phyloP scores from a whole-genome alignment of 2,888 invertebrate genomes.

The Choreutis nemorana region DNA sequence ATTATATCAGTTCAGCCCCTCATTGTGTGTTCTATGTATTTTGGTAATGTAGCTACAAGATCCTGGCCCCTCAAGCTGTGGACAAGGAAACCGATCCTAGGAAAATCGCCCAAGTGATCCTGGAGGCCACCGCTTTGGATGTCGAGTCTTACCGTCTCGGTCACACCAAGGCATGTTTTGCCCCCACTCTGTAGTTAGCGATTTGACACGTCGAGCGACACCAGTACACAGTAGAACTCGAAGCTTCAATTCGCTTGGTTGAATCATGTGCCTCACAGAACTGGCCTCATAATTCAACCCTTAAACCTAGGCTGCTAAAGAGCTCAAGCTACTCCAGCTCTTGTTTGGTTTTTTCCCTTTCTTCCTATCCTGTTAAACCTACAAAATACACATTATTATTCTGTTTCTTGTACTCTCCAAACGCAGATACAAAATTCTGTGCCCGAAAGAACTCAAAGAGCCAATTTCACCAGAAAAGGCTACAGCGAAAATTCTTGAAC shows the following conservation, averaged over 20 bases:
- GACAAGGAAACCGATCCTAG: slow-evolving; percentile 79
- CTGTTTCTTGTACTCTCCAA: slow-evolving; percentile 49
- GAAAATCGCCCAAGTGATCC: slow-evolving; percentile 83
- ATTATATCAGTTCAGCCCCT: too few relatives aligned
- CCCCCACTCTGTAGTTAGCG: slow-evolving; percentile 39
- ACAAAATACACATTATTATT: slow-evolving; percentile 29
- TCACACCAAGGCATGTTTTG: slow-evolving; percentile 94
- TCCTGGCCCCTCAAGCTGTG: slow-evolving; percentile 92
- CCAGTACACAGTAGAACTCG: slow-evolving; percentile 27
- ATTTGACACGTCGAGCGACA: slow-evolving; percentile 28
- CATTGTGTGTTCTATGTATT: slow-evolving; percentile 52
- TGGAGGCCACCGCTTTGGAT: slow-evolving; percentile 85
- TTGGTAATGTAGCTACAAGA: slow-evolving; percentile 90
- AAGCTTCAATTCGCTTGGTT: slow-evolving; percentile 32
- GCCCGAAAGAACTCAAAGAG: slow-evolving; percentile 86
- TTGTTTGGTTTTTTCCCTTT: slow-evolving; percentile 31
- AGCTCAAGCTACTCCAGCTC: slow-evolving; percentile 47
- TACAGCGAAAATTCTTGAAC: slow-evolving; percentile 82
- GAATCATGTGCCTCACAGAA: slow-evolving; percentile 31
- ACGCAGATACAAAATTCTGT: slow-evolving; percentile 99
- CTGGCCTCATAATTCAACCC: slow-evolving; percentile 38
- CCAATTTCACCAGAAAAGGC: slow-evolving; percentile 79
- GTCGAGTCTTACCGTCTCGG: slow-evolving; percentile 95
- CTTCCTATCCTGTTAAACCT: slow-evolving; percentile 16
- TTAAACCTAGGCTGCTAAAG: slow-evolving; percentile 29